Percentiles rank a stretch among this genome's conserved stretches.
These are phyloP conservation scores for Phymastichus coffea DNA, from an alignment of 1,140 invertebrate genomes.

Conservation along the genomic window DNA sequence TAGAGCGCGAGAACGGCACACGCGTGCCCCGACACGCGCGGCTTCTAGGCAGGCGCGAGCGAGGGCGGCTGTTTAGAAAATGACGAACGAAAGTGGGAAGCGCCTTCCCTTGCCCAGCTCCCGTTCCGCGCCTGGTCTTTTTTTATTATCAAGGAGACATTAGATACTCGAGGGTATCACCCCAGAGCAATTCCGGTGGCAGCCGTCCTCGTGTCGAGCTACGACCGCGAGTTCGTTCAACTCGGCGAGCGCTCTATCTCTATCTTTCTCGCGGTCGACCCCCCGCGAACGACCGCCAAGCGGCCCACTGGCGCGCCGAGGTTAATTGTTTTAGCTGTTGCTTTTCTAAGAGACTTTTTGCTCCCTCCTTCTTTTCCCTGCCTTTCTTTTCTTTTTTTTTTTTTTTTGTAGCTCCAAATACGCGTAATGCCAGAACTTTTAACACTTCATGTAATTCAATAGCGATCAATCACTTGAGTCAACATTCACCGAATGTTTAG, in stretches of 20 bases:
- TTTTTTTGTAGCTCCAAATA: too few species aligned
- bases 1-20: slow-evolving; percentile 7
- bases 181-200: slow-evolving; percentile 19
- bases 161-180: slow-evolving; percentile 1
- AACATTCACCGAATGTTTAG: too few species aligned
- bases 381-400: too few species aligned
- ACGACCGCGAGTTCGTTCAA: slow-evolving; percentile 35
- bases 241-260: slow-evolving; percentile 10
- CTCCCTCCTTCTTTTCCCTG: too few species aligned
- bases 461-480: too few species aligned
- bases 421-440: too few species aligned
- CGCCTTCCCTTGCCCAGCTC: too few species aligned
- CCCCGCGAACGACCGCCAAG: slow-evolving; percentile 3
- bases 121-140: too few species aligned
- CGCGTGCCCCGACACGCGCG: slow-evolving; percentile 19
- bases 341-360: too few species aligned
- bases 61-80: slow-evolving; percentile 23
- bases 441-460: too few species aligned
- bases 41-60: slow-evolving; percentile 11
- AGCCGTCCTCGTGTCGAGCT: background rate
- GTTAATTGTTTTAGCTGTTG: background rate
- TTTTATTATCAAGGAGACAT: slow-evolving; percentile 13
- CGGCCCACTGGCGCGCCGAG: background rate
- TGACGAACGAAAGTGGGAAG: background rate
- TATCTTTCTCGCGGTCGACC: background rate